These are phyloP conservation scores for Cotesia vestalis DNA, from an alignment of 1,140 invertebrate species.

Conservation along the genomic window DNA sequence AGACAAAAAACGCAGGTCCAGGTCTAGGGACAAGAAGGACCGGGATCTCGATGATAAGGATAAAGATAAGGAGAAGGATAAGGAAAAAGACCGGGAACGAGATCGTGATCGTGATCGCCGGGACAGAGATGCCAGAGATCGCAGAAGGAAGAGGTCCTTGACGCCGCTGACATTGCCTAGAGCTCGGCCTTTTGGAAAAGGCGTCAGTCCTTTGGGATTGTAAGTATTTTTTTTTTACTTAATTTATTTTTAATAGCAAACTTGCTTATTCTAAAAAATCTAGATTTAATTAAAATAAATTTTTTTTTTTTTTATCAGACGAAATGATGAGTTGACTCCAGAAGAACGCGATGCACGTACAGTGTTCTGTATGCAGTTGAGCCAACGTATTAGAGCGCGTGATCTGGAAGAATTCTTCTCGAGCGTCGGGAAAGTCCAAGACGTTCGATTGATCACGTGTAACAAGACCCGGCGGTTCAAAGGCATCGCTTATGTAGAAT, in stretches of 20 bases:
- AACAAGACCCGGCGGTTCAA: conserved; percentile 99
- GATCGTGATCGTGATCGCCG: conserved; percentile 58
- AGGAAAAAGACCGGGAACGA: not conserved
- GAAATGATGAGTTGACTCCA: conserved; percentile 83
- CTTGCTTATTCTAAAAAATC: too few species aligned
- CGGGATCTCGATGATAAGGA: conserved; percentile 54
- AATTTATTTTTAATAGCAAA: not conserved
- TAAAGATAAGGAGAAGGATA: not conserved
- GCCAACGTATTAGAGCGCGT: conserved; percentile 90
- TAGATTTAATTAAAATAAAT: too few species aligned
- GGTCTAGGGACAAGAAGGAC: conserved; percentile 58
- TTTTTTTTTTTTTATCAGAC: conserved; percentile 41
- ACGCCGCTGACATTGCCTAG: conserved; percentile 64
- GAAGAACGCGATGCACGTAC: conserved; percentile 98
- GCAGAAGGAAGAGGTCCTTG: conserved; percentile 61
- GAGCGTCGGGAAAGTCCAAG: conserved; percentile 96
- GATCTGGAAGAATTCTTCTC: conserved; percentile 99
- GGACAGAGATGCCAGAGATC: conserved; percentile 42
- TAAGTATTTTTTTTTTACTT: conserved; percentile 50
- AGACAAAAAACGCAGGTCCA: conserved; percentile 44
- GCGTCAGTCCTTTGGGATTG: conserved; percentile 61
- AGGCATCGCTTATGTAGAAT: conserved; percentile 99
- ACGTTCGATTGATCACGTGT: conserved; percentile 98
- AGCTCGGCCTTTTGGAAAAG: conserved; percentile 62
- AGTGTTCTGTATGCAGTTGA: conserved; percentile 97